Conservation (phyloP, 1,140 invertebrate species). For the Propsilocerus akamusi region DNA sequence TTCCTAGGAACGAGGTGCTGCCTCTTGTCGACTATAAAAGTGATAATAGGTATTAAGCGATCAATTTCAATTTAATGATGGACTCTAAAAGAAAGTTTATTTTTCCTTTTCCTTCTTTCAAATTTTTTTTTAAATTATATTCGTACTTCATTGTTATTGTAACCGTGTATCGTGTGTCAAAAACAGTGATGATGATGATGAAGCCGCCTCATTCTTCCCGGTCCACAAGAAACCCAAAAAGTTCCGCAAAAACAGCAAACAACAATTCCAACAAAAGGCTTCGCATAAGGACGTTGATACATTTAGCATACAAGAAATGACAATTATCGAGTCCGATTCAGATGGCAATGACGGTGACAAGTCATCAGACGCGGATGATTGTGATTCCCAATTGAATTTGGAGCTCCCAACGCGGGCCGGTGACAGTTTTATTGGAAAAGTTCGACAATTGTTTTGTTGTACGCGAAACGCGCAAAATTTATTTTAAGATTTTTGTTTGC, state of each 20-base stretch:
- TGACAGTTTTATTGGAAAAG: background rate
- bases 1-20: constrained; percentile 17
- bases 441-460: background rate
- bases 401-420: background rate
- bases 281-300: constrained; percentile 18
- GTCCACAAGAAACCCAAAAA: constrained; percentile 16
- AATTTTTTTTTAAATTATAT: background rate
- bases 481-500: background rate
- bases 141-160: too few species aligned
- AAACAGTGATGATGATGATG: constrained; percentile 16
- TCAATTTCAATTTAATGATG: background rate
- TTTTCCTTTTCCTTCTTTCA: too few species aligned
- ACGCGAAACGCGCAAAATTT: background rate
- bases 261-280: too few species aligned
- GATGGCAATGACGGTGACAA: constrained; percentile 15
- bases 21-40: constrained; percentile 23
- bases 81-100: too few species aligned
- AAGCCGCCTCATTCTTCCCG: constrained; percentile 21
- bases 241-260: background rate
- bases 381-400: background rate
- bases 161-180: too few species aligned
- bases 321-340: constrained; percentile 19
- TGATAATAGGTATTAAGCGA: constrained; percentile 10
- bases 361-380: background rate
- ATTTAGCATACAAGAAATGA: constrained; percentile 25